Evolutionary conservation across 2,888 invertebrate species (phyloP).

Genomic region (Callyntrura guangdongensis): DNA sequence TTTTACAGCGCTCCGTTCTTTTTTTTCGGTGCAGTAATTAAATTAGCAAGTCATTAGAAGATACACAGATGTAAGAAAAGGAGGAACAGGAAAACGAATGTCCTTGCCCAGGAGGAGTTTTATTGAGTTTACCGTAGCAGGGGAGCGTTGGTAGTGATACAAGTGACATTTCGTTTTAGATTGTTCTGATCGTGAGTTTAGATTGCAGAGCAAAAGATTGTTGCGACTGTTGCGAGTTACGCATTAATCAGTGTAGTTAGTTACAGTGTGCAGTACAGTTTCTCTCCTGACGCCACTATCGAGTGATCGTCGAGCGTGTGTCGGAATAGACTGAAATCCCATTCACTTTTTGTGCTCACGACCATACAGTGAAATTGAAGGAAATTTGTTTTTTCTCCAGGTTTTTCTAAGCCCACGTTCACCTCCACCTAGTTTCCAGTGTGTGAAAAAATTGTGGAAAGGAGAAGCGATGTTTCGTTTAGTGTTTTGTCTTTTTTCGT

Average conservation of each 20-base stretch:
- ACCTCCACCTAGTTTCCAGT: conserved; percentile 28
- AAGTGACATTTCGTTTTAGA: too few species aligned
- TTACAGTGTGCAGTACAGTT: background rate
- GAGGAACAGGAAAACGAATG: too few species aligned
- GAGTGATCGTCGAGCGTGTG: background rate
- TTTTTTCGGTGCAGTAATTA: too few species aligned
- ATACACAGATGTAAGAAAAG: too few species aligned
- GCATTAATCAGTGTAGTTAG: background rate
- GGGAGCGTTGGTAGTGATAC: too few species aligned
- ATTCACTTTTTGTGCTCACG: background rate
- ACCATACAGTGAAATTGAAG: background rate
- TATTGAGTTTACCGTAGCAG: too few species aligned
- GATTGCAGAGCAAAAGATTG: too few species aligned
- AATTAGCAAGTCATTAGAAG: too few species aligned
- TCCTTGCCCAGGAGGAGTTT: too few species aligned
- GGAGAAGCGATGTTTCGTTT: background rate
- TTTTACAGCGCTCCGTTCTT: too few species aligned
- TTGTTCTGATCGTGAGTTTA: too few species aligned
- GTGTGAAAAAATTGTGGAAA: background rate
- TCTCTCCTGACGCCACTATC: background rate
- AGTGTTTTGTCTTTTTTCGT: background rate
- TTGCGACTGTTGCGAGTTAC: too few species aligned
- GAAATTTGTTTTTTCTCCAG: background rate
- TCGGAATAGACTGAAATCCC: background rate
- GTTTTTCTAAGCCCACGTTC: background rate